Evolutionary conservation across 2,113 vertebrate species (phyloP).

Genomic region (Dasyprocta punctata): DNA sequence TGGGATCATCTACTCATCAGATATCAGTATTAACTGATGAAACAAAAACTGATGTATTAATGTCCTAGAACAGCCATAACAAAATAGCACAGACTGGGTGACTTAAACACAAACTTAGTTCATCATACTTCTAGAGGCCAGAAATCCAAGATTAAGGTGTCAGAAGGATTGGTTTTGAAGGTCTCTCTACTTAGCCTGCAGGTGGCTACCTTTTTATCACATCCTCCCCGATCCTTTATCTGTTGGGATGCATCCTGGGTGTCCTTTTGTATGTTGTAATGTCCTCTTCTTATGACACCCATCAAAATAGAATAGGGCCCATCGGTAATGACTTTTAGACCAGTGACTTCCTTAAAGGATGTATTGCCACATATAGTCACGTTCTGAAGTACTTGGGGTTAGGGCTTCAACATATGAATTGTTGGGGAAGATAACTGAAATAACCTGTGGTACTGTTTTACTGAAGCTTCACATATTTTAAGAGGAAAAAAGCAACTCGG

Average conservation of each 20-base stretch:
- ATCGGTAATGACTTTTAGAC: background rate
- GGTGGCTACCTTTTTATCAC: background rate
- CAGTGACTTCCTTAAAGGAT: background rate
- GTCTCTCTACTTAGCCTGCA: background rate
- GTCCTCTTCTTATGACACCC: background rate
- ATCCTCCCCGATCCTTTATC: background rate
- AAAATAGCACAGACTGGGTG: background rate
- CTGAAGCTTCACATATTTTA: background rate
- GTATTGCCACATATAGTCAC: background rate
- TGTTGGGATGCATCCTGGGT: background rate
- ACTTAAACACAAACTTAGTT: background rate
- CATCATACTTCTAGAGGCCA: background rate
- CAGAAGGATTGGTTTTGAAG: background rate
- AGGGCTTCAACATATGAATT: background rate
- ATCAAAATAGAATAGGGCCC: background rate
- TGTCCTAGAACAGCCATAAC: background rate
- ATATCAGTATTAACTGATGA: background rate
- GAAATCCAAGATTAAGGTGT: background rate
- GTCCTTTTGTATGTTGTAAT: background rate
- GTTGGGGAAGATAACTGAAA: background rate
- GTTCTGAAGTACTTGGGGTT: background rate
- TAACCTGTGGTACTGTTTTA: background rate
- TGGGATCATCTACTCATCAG: background rate
- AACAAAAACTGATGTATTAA: background rate
- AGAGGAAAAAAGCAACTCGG: background rate